Evolutionary conservation across 2,113 vertebrate species (phyloP), one percentile per base, ranked within the genome.

Genomic region (Tragulus kanchil): DNA sequence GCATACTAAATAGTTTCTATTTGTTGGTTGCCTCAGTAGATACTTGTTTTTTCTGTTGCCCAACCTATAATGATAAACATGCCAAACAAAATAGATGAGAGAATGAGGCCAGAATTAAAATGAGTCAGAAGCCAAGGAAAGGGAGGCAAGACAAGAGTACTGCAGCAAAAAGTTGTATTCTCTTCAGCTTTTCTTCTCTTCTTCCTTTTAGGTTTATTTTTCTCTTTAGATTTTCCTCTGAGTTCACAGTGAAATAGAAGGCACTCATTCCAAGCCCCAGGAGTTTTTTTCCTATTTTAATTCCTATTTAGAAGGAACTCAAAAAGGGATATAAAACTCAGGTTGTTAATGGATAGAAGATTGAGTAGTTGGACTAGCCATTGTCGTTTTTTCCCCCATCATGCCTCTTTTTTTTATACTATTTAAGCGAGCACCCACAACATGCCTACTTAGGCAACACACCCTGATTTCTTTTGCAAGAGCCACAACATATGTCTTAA

Each of bases 401-500:
- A 36, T 36, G 36, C 36, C 36, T 36, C 36, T 36, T 36, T 36
- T 36, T n/a, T n/a, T n/a, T n/a, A n/a, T n/a, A n/a, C n/a, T n/a
- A n/a, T n/a, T n/a, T n/a, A n/a, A n/a, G n/a, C n/a, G n/a, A n/a
- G n/a, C n/a, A n/a, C n/a, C n/a, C n/a, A n/a, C n/a, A 88, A 78
- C 75, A 59, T 82, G n/a, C 59, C 42, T 89, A 90, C 95, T 92
- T 45, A 93, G 11, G 1, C 48, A 85, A 86, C 26, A 81, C 3
- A 50, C 3, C 9, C 31, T 59, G 14, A 67, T 36, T 78, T 93
- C n/a, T 25, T 92, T 86, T 87, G 25, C 4, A 77, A 93, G 45
- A 21, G 93, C 89, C 23, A 71, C 50, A 96, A 71, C n/a, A 85
- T 50, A 90, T 13, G 59, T 52, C 48, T 50, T 69, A 92, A 82